A percentile compares a stretch with the other conserved stretches of the same genome.
Conservation (phyloP, 2,888 invertebrate genomes). For the Yponomeuta cagnagella region DNA sequence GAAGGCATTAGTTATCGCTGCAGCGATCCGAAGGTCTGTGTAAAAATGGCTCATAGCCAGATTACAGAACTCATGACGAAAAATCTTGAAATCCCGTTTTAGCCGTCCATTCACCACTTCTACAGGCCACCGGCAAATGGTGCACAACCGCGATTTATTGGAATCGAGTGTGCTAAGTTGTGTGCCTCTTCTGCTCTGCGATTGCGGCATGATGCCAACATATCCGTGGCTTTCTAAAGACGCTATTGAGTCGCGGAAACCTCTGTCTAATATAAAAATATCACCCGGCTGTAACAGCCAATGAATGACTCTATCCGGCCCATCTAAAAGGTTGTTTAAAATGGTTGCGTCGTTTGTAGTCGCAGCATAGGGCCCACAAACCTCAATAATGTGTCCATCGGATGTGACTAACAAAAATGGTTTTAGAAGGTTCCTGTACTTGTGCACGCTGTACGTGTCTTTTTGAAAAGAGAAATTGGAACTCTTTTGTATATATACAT, state of each 20-base stretch:
- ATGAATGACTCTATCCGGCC: constrained; percentile 12
- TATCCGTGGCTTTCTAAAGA: constrained; percentile 12
- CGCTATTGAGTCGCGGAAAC: constrained; percentile 14
- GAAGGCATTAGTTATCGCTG: constrained; percentile 19
- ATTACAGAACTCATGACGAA: constrained; percentile 16
- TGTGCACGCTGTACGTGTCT: constrained; percentile 24
- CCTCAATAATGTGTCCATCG: constrained; percentile 26
- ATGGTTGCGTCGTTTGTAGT: constrained; percentile 22
- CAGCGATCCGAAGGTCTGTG: constrained; percentile 20
- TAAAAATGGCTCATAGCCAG: constrained; percentile 15
- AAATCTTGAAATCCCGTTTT: constrained; percentile 10
- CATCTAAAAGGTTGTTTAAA: constrained; percentile 18
- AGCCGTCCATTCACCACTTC: constrained; percentile 10
- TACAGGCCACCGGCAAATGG: constrained; percentile 14
- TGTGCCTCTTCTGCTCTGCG: constrained; percentile 7
- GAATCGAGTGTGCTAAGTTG: constrained; percentile 15
- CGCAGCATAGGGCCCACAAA: constrained; percentile 24
- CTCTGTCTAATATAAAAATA: constrained; percentile 15
- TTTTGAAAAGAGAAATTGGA: constrained; percentile 18
- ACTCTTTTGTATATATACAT: constrained; percentile 16
- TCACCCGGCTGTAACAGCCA: constrained; percentile 14
- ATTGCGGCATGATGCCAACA: constrained; percentile 14
- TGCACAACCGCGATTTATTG: constrained; percentile 12
- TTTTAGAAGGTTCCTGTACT: constrained; percentile 24
- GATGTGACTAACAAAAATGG: constrained; percentile 15